Base-by-base conservation (phyloP, 2,888 invertebrate genomes). In the Ashinkailepas kermadecensis region DNA sequence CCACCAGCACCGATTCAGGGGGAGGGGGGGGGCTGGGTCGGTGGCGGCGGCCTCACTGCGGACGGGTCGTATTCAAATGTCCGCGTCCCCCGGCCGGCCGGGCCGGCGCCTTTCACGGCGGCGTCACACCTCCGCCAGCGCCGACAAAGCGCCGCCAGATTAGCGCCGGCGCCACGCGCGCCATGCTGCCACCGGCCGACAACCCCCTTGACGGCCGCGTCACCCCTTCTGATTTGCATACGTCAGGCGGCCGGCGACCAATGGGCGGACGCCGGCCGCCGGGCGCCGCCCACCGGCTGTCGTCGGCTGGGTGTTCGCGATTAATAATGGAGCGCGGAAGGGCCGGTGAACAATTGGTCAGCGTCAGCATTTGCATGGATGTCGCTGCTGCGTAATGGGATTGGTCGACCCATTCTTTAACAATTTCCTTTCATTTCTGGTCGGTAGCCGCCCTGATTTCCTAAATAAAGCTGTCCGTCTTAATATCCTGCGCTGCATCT, bases 201-300 rank as follows among this genome's bases (percentile, higher is more conserved):
- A 74, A 74, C 74, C 74, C 74, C 74, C 54, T 74, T n/a, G 67
- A 23, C n/a, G 67, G 67, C 74, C 13, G 54, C 54, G 54, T 54
- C 74, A 74, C 74, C 74, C 74, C 74, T 74, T 74, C 74, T 74
- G 74, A 74, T 74, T 74, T 74, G 74, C 74, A 74, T 74, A 74
- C 7, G 70, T 12, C 70, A 13, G 25, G 39, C 39, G 39, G 39
- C 39, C 39, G 70, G 39, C 25, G 39, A 7, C 70, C 70, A 70
- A 70, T 70, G 25, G 23, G 3, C 12, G 70, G 70, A 15, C 15
- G 12, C 39, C 12, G 39, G 39, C 70, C 15, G 70, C 15, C 15
- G 23, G 15, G 70, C 25, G 15, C 21, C 21, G 9, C 18, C 9
- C 10, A 74, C 56, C 56, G 74, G 74, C 12, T 25, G 67, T 11